Conservation (phyloP, 64 coral and sea anemone genomes). For the Montipora efflorescens region DNA sequence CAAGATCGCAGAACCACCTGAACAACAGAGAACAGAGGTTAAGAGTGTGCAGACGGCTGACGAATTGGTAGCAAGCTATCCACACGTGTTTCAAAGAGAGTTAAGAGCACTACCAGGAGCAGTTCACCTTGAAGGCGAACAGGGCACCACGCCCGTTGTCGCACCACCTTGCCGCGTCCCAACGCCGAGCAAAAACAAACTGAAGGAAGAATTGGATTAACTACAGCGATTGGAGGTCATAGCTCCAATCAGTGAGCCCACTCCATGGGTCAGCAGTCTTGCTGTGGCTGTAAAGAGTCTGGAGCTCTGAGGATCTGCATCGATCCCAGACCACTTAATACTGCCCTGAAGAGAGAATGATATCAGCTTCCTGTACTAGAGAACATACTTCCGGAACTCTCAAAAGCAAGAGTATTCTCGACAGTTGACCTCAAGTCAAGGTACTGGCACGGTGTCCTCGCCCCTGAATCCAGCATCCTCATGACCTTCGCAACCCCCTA, state of each 20-base stretch:
- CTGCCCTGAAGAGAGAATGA: background rate
- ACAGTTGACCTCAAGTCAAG: too few relatives aligned
- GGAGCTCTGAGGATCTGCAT: background rate
- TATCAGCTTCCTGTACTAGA: background rate
- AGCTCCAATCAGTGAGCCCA: slow-evolving; percentile 54
- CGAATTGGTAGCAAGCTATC: background rate
- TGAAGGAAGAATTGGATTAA: slow-evolving; percentile 40
- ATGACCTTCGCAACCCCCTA: too few relatives aligned
- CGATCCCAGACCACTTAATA: background rate
- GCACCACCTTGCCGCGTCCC: slow-evolving; percentile 13
- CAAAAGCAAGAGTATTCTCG: too few relatives aligned
- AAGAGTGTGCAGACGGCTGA: background rate
- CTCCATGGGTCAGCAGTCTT: too few relatives aligned
- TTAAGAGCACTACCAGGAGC: slow-evolving; percentile 27
- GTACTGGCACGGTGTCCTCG: too few relatives aligned
- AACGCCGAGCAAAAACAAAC: slow-evolving; percentile 1
- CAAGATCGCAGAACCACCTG: too few relatives aligned
- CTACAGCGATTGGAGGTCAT: background rate
- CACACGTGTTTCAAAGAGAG: slow-evolving; percentile 30
- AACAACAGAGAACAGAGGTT: too few relatives aligned
- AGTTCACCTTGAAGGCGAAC: slow-evolving; percentile 34
- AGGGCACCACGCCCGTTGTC: slow-evolving; percentile 4
- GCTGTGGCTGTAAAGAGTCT: too few relatives aligned
- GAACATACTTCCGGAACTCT: too few relatives aligned
- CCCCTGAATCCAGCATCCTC: too few relatives aligned